Evolutionary conservation across 1,140 invertebrate genomes (phyloP).

Genomic region (Meloidogyne hapla): DNA sequence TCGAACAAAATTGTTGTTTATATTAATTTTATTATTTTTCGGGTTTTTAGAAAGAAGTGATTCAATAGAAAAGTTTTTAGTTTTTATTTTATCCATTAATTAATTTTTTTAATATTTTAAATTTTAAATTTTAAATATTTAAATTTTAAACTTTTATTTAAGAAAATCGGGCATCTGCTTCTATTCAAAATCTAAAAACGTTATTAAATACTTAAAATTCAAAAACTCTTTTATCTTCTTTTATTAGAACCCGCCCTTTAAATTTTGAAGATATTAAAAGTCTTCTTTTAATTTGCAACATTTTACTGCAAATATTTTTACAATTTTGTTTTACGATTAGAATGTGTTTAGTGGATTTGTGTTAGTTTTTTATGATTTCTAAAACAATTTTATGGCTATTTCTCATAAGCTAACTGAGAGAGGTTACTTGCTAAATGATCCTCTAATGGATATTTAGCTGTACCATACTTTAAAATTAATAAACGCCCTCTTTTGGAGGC

Average conservation of each 20-base stretch:
- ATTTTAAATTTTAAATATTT: no score
- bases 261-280: not conserved
- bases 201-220: no score
- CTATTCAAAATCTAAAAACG: no score
- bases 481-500: not conserved
- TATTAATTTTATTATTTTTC: not conserved
- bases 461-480: not conserved
- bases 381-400: not conserved
- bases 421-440: not conserved
- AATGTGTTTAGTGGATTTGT: not conserved
- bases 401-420: not conserved
- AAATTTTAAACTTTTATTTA: no score
- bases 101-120: no score
- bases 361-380: not conserved
- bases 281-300: not conserved
- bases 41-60: not conserved
- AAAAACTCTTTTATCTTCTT: not conserved
- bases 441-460: no score
- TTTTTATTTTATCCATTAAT: no score
- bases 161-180: no score
- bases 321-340: slow-evolving; percentile 3
- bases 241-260: not conserved
- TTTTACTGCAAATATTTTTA: not conserved
- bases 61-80: not conserved
- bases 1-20: not conserved